phyloP scores from a whole-genome alignment of 2,113 vertebrate genomes.

The Nothocercus nigrocapillus region DNA sequence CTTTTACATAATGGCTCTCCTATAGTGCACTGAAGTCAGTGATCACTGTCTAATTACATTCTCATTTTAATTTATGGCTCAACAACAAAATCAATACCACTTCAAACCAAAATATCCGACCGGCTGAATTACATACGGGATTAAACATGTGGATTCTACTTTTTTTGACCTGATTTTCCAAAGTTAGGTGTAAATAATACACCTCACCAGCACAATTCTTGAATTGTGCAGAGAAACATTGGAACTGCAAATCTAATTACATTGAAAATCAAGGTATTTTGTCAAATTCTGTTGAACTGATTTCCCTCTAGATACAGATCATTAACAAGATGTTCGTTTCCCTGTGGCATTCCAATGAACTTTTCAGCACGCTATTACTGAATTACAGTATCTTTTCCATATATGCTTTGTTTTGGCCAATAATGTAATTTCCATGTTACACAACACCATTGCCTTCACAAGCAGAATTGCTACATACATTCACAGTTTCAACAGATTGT shows the following conservation, averaged over 20 bases:
- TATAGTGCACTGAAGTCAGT: conserved; percentile 65
- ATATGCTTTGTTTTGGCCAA: conserved; percentile 73
- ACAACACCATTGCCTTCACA: conserved; percentile 77
- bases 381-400: conserved; percentile 62
- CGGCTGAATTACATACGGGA: conserved; percentile 43
- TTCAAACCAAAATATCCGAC: conserved; percentile 54
- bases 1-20: conserved; percentile 62
- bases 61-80: conserved; percentile 78
- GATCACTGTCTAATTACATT: conserved; percentile 74
- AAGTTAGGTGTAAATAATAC: not conserved
- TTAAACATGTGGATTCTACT: conserved; percentile 23
- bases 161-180: conserved; percentile 38
- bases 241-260: not conserved
- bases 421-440: conserved; percentile 71
- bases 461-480: conserved; percentile 84
- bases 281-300: not conserved
- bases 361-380: conserved; percentile 60
- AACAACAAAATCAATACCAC: conserved; percentile 72
- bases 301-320: not conserved
- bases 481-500: conserved; percentile 84
- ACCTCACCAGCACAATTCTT: conserved; percentile 39
- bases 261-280: conserved; percentile 56
- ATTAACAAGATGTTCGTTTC: conserved; percentile 38
- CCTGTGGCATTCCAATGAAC: conserved; percentile 37
- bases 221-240: conserved; percentile 46